Conservation (phyloP, 2,113 vertebrate species). For the Hymenochirus boettgeri region DNA sequence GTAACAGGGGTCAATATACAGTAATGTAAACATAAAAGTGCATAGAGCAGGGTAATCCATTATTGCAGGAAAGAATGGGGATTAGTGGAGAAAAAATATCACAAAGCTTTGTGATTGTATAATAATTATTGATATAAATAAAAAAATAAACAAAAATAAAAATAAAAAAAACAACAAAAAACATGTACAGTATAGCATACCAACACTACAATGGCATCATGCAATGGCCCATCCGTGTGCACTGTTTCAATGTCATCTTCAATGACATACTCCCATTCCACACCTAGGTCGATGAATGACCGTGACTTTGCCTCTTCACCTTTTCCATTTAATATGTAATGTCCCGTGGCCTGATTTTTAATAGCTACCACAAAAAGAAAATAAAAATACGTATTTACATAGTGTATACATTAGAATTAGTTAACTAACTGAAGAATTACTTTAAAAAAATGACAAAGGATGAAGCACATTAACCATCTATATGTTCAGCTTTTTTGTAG, state of each 20-base stretch:
- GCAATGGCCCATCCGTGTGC: constrained; percentile 86
- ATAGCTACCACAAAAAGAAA: constrained; percentile 69
- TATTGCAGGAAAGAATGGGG: no score
- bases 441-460: no score
- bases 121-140: background rate
- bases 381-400: no score
- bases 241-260: constrained; percentile 83
- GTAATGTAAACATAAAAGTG: no score
- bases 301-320: constrained; percentile 80
- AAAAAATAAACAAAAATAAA: background rate
- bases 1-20: no score
- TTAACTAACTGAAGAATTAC: no score
- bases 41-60: no score
- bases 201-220: constrained; percentile 85
- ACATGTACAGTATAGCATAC: constrained; percentile 54
- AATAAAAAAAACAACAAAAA: background rate
- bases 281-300: constrained; percentile 89
- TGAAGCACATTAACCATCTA: no score
- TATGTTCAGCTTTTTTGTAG: no score
- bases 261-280: constrained; percentile 90
- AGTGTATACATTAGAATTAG: no score
- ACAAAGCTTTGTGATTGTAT: no score
- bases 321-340: constrained; percentile 92
- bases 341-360: constrained; percentile 96
- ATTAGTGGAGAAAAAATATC: no score